These are phyloP conservation scores for Pachymerium ferrugineum DNA, from an alignment of 2,888 invertebrate genomes.

Conservation along the genomic window DNA sequence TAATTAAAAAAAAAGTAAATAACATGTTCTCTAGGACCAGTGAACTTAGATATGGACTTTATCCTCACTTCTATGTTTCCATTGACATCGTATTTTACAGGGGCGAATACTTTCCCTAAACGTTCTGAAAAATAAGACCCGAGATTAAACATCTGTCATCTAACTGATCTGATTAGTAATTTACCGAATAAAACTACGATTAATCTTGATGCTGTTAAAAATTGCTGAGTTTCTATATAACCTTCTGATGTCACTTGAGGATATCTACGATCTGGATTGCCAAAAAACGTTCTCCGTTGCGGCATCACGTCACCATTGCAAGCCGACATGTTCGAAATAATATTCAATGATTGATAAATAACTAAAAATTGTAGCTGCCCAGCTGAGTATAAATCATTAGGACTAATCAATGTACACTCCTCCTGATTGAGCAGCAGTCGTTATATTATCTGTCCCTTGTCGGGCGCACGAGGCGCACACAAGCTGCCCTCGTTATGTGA, in stretches of 20 bases:
- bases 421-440: too few species aligned
- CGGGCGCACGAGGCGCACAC: too few species aligned
- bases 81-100: conserved; percentile 69
- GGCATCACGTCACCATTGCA: conserved; percentile 34
- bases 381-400: too few species aligned
- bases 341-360: too few species aligned
- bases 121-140: conserved; percentile 57
- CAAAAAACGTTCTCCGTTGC: conserved; percentile 38
- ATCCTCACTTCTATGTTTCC: conserved; percentile 66
- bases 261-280: conserved; percentile 48
- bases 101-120: conserved; percentile 66
- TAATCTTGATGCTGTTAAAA: conserved; percentile 59
- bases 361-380: too few species aligned
- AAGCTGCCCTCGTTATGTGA: not conserved
- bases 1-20: conserved; percentile 36
- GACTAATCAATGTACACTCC: too few species aligned
- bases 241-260: conserved; percentile 53
- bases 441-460: too few species aligned
- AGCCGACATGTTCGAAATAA: conserved; percentile 33
- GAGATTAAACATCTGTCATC: not conserved
- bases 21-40: not conserved
- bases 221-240: conserved; percentile 57
- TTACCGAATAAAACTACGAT: conserved; percentile 62
- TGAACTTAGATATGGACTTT: too few species aligned
- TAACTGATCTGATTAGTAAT: conserved; percentile 41